These are phyloP conservation scores for Apostichopus leukothele DNA, from an alignment of 53 echinoderm and acorn worm species.

Conservation along the genomic window DNA sequence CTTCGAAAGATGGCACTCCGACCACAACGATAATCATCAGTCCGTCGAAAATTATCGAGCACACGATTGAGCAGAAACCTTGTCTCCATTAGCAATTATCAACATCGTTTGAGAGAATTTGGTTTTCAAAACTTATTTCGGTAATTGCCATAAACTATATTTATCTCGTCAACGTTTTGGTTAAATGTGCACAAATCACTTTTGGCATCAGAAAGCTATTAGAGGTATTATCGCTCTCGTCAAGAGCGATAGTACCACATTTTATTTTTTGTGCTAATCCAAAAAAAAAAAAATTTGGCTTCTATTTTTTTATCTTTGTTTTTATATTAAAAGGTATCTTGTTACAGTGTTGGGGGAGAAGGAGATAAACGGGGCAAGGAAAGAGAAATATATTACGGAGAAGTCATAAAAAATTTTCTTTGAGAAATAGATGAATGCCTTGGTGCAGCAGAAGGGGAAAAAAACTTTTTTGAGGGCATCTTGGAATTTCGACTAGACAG, in stretches of 20 bases:
- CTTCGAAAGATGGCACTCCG: not conserved
- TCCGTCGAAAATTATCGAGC: too few relatives aligned
- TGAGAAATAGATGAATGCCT: too few relatives aligned
- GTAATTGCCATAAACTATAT: not conserved
- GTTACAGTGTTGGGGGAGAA: not conserved
- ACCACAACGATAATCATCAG: not conserved
- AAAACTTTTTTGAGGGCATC: not conserved
- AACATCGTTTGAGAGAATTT: not conserved
- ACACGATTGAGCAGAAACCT: not conserved
- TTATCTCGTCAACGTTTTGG: not conserved
- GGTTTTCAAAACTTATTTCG: not conserved
- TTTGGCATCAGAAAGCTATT: not conserved
- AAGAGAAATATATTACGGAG: too few relatives aligned
- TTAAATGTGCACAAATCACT: not conserved
- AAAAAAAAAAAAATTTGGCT: not conserved
- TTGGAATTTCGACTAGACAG: not conserved
- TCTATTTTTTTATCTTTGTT: not conserved
- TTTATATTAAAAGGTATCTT: not conserved
- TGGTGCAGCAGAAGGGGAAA: not conserved
- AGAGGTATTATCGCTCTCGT: not conserved
- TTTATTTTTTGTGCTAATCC: not conserved
- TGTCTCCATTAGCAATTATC: not conserved
- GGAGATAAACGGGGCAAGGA: too few relatives aligned
- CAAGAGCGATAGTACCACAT: not conserved
- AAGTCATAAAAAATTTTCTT: too few relatives aligned